Conservation (phyloP, 1,140 invertebrate species). For the Hirudo medicinalis region DNA sequence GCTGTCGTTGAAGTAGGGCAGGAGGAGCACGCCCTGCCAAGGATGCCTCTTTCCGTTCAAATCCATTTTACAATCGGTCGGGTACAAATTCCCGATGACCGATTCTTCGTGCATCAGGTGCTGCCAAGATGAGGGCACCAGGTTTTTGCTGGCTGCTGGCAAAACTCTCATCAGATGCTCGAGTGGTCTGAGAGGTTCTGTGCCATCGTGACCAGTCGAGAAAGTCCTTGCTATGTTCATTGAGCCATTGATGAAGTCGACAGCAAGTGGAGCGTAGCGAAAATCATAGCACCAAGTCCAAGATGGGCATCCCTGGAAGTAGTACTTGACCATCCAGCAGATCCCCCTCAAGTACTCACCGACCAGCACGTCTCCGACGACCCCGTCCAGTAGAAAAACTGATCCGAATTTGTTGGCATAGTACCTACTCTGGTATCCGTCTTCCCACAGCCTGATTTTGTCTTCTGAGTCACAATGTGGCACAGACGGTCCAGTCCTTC, state of each 20-base stretch:
- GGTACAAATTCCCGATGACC: constrained; percentile 96
- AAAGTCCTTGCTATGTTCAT: constrained; percentile 57
- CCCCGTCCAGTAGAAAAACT: constrained; percentile 17
- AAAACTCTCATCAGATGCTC: constrained; percentile 99
- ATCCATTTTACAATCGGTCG: constrained; percentile 90
- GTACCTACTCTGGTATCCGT: constrained; percentile 91
- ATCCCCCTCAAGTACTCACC: constrained; percentile 50
- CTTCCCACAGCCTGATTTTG: constrained; percentile 89
- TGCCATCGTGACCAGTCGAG: constrained; percentile 73
- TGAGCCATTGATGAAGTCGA: no score
- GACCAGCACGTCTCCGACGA: constrained; percentile 54
- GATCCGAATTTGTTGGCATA: constrained; percentile 96
- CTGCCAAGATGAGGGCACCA: constrained; percentile 87
- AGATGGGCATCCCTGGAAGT: constrained; percentile 96
- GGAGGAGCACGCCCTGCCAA: constrained; percentile 93
- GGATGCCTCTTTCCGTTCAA: constrained; percentile 98
- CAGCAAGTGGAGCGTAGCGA: no score
- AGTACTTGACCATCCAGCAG: constrained; percentile 71
- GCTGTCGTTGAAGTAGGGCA: constrained; percentile 79
- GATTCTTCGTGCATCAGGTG: constrained; percentile 81
- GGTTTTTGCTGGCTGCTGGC: constrained; percentile 82
- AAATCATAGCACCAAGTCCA: constrained; percentile 99
- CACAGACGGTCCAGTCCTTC: constrained; percentile 48
- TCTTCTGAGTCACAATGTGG: constrained; percentile 68
- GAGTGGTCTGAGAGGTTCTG: constrained; percentile 81